These are phyloP conservation scores for Tamandua tetradactyla DNA, from an alignment of 2,797 vertebrate genomes.

Conservation along the genomic window DNA sequence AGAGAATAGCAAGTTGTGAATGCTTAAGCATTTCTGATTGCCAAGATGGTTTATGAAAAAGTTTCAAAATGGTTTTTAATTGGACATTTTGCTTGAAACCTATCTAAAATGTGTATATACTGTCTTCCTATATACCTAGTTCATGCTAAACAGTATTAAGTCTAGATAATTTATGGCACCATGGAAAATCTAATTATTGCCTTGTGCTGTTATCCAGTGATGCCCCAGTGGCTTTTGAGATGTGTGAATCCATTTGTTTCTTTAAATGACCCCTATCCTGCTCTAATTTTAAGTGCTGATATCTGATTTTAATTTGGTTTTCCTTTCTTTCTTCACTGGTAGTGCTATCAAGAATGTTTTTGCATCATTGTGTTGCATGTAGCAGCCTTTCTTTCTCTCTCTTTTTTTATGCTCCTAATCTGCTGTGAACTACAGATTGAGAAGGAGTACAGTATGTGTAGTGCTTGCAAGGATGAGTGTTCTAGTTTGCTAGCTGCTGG, in stretches of 20 bases:
- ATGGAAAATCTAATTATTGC: background rate
- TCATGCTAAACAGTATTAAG: too few relatives aligned
- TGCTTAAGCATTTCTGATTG: background rate
- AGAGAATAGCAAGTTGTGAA: background rate
- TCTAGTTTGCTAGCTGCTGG: too few relatives aligned
- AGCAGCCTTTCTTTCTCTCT: background rate
- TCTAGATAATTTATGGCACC: background rate
- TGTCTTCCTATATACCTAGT: background rate
- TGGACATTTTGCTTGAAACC: background rate
- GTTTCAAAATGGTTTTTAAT: background rate
- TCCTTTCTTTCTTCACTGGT: background rate
- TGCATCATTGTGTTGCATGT: background rate
- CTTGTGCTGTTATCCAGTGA: background rate
- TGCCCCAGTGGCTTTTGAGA: background rate
- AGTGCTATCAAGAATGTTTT: background rate
- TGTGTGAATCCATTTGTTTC: background rate
- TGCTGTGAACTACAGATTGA: background rate
- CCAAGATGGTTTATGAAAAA: background rate
- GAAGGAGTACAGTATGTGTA: accelerated
- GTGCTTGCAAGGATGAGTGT: background rate
- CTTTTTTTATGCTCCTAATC: background rate
- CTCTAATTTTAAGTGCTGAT: background rate
- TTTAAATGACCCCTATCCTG: background rate
- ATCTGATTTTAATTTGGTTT: background rate
- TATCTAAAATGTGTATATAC: background rate